Conservation (phyloP, 2,888 invertebrate genomes). For the Aphrophora alni region DNA sequence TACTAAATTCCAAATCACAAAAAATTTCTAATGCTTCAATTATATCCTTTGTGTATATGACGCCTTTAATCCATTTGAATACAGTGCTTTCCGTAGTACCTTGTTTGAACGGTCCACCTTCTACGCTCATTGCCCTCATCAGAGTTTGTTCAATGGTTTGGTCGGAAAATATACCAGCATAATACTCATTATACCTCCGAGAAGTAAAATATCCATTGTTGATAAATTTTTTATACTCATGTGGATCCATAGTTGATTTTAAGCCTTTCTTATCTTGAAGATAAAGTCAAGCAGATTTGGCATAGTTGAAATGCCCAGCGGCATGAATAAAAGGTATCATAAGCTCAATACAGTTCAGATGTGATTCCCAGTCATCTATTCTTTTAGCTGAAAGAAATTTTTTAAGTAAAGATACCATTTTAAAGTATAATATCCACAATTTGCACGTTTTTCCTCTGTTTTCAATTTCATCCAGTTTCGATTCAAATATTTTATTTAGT, state of each 20-base stretch:
- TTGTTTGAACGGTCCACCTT: too few relatives aligned
- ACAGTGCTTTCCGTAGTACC: too few relatives aligned
- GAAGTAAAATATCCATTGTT: not conserved
- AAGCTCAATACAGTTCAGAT: not conserved
- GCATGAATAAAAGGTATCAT: too few relatives aligned
- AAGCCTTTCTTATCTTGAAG: not conserved
- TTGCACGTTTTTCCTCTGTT: not conserved
- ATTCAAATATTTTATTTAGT: not conserved
- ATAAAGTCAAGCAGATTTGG: not conserved
- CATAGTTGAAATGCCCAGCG: too few relatives aligned
- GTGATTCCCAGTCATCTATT: not conserved
- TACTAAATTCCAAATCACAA: too few relatives aligned
- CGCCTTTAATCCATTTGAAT: too few relatives aligned
- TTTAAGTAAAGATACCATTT: too few relatives aligned
- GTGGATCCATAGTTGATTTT: not conserved
- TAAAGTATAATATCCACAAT: not conserved
- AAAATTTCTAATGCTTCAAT: too few relatives aligned
- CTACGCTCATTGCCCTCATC: too few relatives aligned
- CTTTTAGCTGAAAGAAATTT: not conserved
- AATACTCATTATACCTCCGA: not conserved
- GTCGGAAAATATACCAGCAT: not conserved
- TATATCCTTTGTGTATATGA: not conserved
- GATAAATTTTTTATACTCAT: not conserved
- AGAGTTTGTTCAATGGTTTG: too few relatives aligned
- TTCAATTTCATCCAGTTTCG: conserved; percentile 10